A percentile compares a stretch with the other conserved stretches of the same genome.
Conservation (phyloP, 2,113 vertebrate species). For the Cryptomyrus ogoouensis region DNA sequence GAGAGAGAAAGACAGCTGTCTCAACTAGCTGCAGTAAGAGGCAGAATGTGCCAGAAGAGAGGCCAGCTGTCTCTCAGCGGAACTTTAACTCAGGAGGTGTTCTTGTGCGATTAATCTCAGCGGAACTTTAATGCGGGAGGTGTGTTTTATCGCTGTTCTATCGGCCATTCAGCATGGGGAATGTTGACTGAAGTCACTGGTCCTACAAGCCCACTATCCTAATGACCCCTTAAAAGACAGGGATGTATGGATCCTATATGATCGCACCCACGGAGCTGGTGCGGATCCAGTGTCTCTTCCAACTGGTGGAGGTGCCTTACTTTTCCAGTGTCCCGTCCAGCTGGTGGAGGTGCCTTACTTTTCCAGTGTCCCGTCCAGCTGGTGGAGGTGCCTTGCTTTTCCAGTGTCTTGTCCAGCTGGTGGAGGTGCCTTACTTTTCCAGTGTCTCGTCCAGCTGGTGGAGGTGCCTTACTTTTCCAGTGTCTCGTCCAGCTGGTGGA, state of each 20-base stretch:
- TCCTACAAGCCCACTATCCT: not conserved
- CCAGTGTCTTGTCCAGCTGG: too few species aligned
- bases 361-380: too few species aligned
- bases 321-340: not conserved
- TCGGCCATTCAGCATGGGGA: not conserved
- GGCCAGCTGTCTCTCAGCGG: not conserved
- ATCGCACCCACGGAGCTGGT: not conserved
- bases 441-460: too few species aligned
- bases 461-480: too few species aligned
- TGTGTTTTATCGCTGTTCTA: not conserved
- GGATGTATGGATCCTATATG: not conserved
- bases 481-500: too few species aligned
- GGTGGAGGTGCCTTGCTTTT: too few species aligned
- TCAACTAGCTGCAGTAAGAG: slow-evolving; percentile 11
- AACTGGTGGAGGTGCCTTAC: not conserved
- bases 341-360: too few species aligned
- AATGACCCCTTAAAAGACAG: not conserved
- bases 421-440: too few species aligned
- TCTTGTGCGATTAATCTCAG: not conserved
- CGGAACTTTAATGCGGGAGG: not conserved
- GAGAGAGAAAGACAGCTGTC: slow-evolving; percentile 23
- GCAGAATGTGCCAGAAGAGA: not conserved
- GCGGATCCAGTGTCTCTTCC: not conserved
- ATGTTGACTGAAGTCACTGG: not conserved
- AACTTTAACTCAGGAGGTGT: not conserved